phyloP scores from a whole-genome alignment of 2,797 vertebrate species.

The Arctocebus calabarensis region DNA sequence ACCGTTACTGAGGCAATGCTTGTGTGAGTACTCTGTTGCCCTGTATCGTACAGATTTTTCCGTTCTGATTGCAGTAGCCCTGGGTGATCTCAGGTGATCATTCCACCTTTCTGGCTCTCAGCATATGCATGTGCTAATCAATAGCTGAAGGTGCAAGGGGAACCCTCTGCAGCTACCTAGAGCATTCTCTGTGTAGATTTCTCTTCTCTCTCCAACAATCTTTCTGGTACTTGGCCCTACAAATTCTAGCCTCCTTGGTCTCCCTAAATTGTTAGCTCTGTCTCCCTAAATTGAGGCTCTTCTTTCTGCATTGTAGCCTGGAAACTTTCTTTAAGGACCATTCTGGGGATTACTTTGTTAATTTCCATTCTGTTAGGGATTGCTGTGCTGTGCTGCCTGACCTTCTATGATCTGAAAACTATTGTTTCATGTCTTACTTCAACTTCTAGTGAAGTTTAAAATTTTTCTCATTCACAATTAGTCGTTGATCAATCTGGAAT shows the following conservation, averaged over 20 bases:
- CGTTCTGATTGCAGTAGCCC: not conserved
- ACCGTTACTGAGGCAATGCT: not conserved
- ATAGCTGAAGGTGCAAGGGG: not conserved
- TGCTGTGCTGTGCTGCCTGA: not conserved
- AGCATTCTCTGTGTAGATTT: not conserved
- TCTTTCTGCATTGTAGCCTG: not conserved
- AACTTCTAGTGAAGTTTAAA: not conserved
- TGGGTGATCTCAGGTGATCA: not conserved
- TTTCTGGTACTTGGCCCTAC: not conserved
- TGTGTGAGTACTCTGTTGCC: not conserved
- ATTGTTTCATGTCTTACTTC: not conserved
- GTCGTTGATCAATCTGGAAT: not conserved
- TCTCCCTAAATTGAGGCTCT: not conserved
- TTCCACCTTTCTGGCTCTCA: not conserved
- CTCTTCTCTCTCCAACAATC: not conserved
- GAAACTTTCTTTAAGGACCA: not conserved
- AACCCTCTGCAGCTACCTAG: not conserved
- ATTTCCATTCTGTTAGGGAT: slow-evolving; percentile 26
- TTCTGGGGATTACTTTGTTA: not conserved
- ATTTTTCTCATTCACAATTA: not conserved
- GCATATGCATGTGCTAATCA: not conserved
- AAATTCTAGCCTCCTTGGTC: not conserved
- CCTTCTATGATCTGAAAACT: not conserved
- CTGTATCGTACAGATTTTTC: not conserved
- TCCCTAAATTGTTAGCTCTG: not conserved